Conservation (phyloP, 1,140 invertebrate species). For the Orchestia grillus region DNA sequence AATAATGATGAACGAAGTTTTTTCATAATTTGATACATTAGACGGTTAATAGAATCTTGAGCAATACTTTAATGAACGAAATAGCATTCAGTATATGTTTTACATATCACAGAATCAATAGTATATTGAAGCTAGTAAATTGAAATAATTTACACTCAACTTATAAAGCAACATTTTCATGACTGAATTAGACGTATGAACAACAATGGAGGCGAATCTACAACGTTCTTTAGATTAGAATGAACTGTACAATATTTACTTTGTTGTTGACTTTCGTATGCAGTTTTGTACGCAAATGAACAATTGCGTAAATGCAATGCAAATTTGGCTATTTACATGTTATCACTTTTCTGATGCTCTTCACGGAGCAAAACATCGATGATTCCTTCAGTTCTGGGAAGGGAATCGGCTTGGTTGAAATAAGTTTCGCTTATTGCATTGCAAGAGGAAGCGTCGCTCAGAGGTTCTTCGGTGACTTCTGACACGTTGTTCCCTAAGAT, state of each 20-base stretch:
- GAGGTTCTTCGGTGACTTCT: neutral
- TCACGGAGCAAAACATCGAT: neutral
- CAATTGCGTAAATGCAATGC: neutral
- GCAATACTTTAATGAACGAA: neutral
- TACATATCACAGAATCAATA: neutral
- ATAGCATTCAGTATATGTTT: neutral
- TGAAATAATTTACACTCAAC: too few species aligned
- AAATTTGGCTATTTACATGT: neutral
- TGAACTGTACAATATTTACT: neutral
- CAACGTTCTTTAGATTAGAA: neutral
- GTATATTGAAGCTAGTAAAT: too few species aligned
- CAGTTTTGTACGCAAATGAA: too few species aligned
- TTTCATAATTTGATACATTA: neutral
- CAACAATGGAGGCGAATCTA: neutral
- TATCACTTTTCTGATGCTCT: neutral
- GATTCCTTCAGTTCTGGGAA: neutral
- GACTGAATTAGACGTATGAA: too few species aligned
- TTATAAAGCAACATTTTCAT: too few species aligned
- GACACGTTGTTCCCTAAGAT: neutral
- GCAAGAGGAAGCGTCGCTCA: neutral
- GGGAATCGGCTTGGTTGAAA: neutral
- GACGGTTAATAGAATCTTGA: neutral
- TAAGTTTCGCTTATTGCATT: conserved; percentile 25
- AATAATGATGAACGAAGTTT: neutral
- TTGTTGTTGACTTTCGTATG: too few species aligned